Base-by-base conservation (phyloP, 2,797 vertebrate genomes). In the Pelochelys cantorii region DNA sequence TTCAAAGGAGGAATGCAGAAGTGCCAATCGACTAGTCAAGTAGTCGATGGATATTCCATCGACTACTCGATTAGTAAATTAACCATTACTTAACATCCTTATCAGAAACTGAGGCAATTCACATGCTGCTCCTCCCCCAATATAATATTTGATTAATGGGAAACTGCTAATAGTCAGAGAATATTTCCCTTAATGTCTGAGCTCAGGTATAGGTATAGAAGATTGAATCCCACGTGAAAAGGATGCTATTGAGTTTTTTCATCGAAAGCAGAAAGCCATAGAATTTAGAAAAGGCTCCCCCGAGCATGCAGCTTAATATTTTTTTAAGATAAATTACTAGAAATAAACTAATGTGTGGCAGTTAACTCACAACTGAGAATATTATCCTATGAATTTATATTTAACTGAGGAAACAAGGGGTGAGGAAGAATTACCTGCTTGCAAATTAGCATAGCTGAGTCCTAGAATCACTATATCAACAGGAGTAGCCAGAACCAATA, bases 391-490 rank as follows among this genome's bases (percentile, higher is more conserved):
- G 5, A 31, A 57, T n/a, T 34, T 78, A 68, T 52, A 57, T 20
- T 82, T 74, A 85, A 23, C 8, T 37, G 20, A 37, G 13, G 25
- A 8, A 18, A 57, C 54, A 52, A 79, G 53, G 59, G 15, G 88
- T 52, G 90, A 89, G 12, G 86, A 1, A 91, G 4, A 87, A 88
- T 78, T 98, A 99, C 99, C 99, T 97, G 98, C 96, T 87, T 99
- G 99, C 60, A 98, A 94, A 91, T 98, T 99, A 74, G 99, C 97
- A 95, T 99, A 99, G 91, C 99, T 99, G 83, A 99, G 97, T 6
- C 99, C 99, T 48, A 99, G 98, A 96, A 99, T 99, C 81, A 99
- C 99, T 17, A 99, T 98, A 95, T 99, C 99, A 87, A 99, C 99
- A 34, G 99, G 99, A 6, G 99, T 99, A 83, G 99, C 99, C 94